Evolutionary conservation across 1,140 invertebrate species (phyloP).

Genomic region (Brachionus rubens): DNA sequence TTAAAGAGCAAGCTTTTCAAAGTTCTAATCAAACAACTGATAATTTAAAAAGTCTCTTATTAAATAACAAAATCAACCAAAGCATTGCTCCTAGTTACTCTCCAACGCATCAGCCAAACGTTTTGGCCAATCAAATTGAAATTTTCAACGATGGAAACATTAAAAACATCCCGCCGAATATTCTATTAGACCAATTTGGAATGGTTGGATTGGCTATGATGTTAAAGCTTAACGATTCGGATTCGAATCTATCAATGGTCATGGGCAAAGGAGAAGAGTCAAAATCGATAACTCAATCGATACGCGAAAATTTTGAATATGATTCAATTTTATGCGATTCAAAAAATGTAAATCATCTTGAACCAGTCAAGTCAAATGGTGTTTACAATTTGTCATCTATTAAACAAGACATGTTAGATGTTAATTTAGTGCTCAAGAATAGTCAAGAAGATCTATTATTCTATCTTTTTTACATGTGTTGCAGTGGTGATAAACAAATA

Average conservation of each 20-base stretch:
- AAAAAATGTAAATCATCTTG: not conserved
- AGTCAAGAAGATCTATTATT: slow-evolving; percentile 10
- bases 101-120: not conserved
- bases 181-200: not conserved
- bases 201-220: not conserved
- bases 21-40: not conserved
- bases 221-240: not conserved
- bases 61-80: not conserved
- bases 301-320: not conserved
- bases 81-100: not conserved
- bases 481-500: not conserved
- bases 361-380: not conserved
- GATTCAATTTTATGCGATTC: not conserved
- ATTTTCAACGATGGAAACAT: slow-evolving; percentile 14
- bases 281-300: not conserved
- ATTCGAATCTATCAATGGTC: not conserved
- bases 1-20: slow-evolving; percentile 18
- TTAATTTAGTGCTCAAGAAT: slow-evolving; percentile 22
- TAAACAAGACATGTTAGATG: not conserved
- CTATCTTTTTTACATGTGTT: slow-evolving; percentile 25
- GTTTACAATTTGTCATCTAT: slow-evolving; percentile 4
- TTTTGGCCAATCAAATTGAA: not conserved
- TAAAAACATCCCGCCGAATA: slow-evolving; percentile 4
- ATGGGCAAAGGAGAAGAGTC: not conserved
- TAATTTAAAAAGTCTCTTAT: not conserved